Evolutionary conservation across 1,140 invertebrate species (phyloP).

Genomic region (Brachionus koreanus): DNA sequence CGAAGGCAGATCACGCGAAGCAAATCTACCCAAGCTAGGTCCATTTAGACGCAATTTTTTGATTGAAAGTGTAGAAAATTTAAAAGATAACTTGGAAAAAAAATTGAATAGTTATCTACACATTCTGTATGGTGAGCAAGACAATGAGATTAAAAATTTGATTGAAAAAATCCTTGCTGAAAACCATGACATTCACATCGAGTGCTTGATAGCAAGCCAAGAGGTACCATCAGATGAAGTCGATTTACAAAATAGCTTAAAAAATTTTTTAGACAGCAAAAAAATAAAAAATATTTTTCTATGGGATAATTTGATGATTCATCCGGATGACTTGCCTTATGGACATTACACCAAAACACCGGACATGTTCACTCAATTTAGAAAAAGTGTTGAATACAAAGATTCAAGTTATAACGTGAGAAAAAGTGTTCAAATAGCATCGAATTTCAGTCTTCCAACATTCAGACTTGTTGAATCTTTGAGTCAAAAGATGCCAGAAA

Average conservation of each 20-base stretch:
- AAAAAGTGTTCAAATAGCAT: neutral
- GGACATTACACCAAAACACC: constrained; percentile 49
- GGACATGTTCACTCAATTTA: constrained; percentile 58
- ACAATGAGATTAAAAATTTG: constrained; percentile 51
- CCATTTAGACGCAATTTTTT: constrained; percentile 52
- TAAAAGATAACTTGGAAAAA: constrained; percentile 48
- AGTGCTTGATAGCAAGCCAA: constrained; percentile 2
- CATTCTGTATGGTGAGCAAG: constrained; percentile 52
- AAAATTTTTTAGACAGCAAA: constrained; percentile 47
- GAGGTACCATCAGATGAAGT: constrained; percentile 51
- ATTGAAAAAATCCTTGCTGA: constrained; percentile 48
- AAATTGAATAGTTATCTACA: constrained; percentile 51
- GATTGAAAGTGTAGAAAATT: constrained; percentile 51
- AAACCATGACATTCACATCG: constrained; percentile 46
- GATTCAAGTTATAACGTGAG: neutral
- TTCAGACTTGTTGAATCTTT: neutral
- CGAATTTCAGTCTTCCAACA: constrained; percentile 22
- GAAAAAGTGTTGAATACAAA: constrained; percentile 50
- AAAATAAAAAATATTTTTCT: constrained; percentile 50
- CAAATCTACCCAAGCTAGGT: constrained; percentile 55
- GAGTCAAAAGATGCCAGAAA: neutral
- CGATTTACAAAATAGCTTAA: constrained; percentile 52
- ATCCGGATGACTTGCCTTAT: constrained; percentile 57
- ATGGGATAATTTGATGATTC: constrained; percentile 57
- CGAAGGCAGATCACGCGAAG: constrained; percentile 51